A percentile compares a stretch with the other conserved stretches of the same genome.
phyloP scores from a whole-genome alignment of 2,888 invertebrate species.

The Campoplex capitator region DNA sequence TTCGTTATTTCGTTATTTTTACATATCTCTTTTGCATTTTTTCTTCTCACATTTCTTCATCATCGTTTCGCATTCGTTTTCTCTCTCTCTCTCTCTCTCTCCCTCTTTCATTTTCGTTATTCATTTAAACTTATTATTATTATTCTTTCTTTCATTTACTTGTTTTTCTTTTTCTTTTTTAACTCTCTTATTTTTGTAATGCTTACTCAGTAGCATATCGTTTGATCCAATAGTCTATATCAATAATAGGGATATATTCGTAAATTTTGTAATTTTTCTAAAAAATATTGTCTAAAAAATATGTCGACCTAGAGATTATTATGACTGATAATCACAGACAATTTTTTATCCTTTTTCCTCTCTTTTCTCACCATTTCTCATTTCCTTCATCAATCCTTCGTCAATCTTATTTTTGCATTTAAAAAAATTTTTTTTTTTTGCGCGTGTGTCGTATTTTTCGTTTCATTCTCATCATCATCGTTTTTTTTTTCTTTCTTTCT shows the following conservation, averaged over 20 bases:
- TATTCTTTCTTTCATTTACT: slow-evolving; percentile 33
- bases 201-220: slow-evolving; percentile 71
- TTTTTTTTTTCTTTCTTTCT: slow-evolving; percentile 13
- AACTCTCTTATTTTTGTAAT: slow-evolving; percentile 66
- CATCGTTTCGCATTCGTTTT: slow-evolving; percentile 67
- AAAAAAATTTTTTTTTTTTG: slow-evolving; percentile 57
- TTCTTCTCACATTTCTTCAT: slow-evolving; percentile 47
- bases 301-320: slow-evolving; percentile 84
- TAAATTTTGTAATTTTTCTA: slow-evolving; percentile 84
- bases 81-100: slow-evolving; percentile 25
- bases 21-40: slow-evolving; percentile 64
- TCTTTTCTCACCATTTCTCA: slow-evolving; percentile 61
- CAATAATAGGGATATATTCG: slow-evolving; percentile 83
- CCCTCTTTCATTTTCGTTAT: too few species aligned
- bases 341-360: slow-evolving; percentile 78
- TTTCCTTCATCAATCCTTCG: slow-evolving; percentile 69
- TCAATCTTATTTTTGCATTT: slow-evolving; percentile 65
- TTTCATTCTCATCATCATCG: slow-evolving; percentile 1
- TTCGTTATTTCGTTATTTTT: slow-evolving; percentile 63
- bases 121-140: slow-evolving; percentile 30
- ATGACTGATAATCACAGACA: slow-evolving; percentile 84
- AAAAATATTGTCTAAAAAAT: slow-evolving; percentile 84
- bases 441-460: slow-evolving; percentile 51
- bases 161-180: slow-evolving; percentile 41
- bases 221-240: slow-evolving; percentile 82